A percentile compares a stretch with the other conserved stretches of the same genome.
These are phyloP conservation scores for Campaea margaritaria DNA, from an alignment of 2,888 invertebrate genomes.

Conservation along the genomic window DNA sequence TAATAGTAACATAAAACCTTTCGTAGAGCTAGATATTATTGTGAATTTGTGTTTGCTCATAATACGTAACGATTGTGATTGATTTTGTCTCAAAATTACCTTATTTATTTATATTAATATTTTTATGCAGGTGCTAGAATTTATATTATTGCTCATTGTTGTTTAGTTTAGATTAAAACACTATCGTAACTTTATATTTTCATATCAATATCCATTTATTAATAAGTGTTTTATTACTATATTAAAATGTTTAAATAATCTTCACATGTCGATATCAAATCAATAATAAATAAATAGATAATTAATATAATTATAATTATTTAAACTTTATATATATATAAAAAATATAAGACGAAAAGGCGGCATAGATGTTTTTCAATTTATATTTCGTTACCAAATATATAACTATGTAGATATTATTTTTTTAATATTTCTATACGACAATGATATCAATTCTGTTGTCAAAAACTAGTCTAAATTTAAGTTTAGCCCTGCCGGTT, in stretches of 20 bases:
- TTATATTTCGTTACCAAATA: too few species aligned
- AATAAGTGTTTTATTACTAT: too few species aligned
- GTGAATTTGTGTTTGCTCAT: constrained; percentile 42
- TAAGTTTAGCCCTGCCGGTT: too few species aligned
- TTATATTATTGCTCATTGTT: constrained; percentile 31
- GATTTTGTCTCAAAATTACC: constrained; percentile 44
- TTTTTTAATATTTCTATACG: neutral
- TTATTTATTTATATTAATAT: constrained; percentile 23
- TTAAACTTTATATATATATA: too few species aligned
- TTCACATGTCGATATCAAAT: too few species aligned
- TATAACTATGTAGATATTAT: neutral
- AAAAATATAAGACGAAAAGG: too few species aligned
- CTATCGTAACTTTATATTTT: neutral
- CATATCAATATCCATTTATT: neutral
- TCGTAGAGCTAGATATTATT: neutral
- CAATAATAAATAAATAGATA: too few species aligned
- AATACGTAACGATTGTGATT: constrained; percentile 39
- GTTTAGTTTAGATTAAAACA: constrained; percentile 7
- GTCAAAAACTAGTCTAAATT: too few species aligned
- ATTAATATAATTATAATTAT: too few species aligned
- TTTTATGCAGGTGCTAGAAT: constrained; percentile 36
- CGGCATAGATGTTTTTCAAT: too few species aligned
- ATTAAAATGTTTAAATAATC: too few species aligned
- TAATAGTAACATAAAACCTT: neutral
- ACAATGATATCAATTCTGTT: neutral